These are phyloP conservation scores for Semnornis frantzii DNA, from an alignment of 2,113 vertebrate species.

Conservation along the genomic window DNA sequence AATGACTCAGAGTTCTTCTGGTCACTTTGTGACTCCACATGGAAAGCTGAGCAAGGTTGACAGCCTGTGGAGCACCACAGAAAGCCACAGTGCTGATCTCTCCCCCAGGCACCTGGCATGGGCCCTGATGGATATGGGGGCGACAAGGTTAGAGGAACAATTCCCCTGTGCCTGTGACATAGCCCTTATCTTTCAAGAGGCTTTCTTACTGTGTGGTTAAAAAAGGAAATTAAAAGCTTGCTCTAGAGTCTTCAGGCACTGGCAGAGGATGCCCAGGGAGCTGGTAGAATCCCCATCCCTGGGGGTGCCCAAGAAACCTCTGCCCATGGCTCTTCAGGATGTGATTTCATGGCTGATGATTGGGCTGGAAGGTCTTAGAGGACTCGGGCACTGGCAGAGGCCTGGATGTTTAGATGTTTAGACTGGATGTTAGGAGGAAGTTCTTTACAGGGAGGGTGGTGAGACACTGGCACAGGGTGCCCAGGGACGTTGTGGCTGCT, in stretches of 20 bases:
- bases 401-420: no score
- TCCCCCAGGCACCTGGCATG: neutral
- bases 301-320: no score
- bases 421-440: no score
- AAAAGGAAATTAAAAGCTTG: constrained; percentile 31
- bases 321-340: no score
- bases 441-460: no score
- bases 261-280: no score
- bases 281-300: no score
- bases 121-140: neutral
- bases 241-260: neutral
- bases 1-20: neutral
- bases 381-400: no score
- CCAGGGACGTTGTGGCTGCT: no score
- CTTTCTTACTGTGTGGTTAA: constrained; percentile 12
- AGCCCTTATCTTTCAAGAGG: neutral
- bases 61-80: neutral
- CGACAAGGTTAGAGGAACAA: neutral
- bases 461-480: no score
- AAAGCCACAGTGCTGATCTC: neutral
- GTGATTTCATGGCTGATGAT: no score
- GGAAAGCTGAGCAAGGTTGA: neutral
- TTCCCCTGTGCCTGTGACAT: neutral
- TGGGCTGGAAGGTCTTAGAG: no score
- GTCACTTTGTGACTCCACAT: neutral